Evolutionary conservation across 2,797 vertebrate genomes (phyloP), one percentile per base, ranked within the genome.

Genomic region (Eleutherodactylus coqui): DNA sequence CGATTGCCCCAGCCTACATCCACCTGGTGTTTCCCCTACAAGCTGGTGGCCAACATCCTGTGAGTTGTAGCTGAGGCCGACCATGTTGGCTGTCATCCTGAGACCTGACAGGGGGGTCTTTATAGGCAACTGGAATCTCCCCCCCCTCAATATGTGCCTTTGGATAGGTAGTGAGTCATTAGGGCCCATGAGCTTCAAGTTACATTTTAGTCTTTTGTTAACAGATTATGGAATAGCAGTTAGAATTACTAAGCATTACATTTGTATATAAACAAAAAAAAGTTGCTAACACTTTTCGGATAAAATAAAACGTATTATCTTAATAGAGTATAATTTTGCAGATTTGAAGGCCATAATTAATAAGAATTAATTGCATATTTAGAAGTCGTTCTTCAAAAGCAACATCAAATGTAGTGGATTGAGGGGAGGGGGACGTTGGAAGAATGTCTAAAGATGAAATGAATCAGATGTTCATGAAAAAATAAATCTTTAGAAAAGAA

Each of bases 281-380:
- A 73, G 8, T 24, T 36, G 55, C 29, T 16, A 88, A 90, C 89
- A 91, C 90, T 93, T 93, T 92, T 90, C 90, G 90, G 91, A 93
- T 93, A 91, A 94, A 93, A 91, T 88, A 90, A 88, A 91, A 88
- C 86, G 85, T 90, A 93, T 94, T 93, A 93, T 92, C 90, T 90
- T 93, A 95, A 94, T 92, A 92, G 93, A 91, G 90, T 91, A 90
- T 92, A 92, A 92, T 93, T 92, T 91, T 77, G 89, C 85, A 87
- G 89, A 91, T 91, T 92, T 92, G 91, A 93, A 93, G 94, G 93
- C 91, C 83, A 82, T 93, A 93, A 94, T 94, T 94, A 93, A 94
- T 93, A 90, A 88, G 90, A 90, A 93, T 92, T 94, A 93, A 91
- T 93, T 93, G 93, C 91, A 79, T 92, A 90, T 92, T 93, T 93